Percentiles rank a stretch among this genome's conserved stretches.
These are phyloP conservation scores for Scelioninae gen. 1 DNA, from an alignment of 2,888 invertebrate species.

Conservation along the genomic window DNA sequence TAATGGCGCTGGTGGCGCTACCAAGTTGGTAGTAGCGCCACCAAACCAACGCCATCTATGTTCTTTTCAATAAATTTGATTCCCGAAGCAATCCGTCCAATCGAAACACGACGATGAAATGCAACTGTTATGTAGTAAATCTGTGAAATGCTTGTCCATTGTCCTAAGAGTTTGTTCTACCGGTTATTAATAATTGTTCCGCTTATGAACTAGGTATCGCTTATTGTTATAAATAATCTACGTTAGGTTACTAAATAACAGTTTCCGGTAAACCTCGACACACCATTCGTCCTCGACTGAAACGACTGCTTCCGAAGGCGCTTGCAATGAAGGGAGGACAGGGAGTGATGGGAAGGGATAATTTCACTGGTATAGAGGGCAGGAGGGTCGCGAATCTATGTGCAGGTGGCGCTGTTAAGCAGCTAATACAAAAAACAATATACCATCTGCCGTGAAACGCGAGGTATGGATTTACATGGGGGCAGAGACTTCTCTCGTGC, in stretches of 20 bases:
- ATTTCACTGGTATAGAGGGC: conserved; percentile 1
- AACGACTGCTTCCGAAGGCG: conserved; percentile 59
- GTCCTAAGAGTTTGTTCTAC: conserved; percentile 55
- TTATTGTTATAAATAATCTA: conserved; percentile 61
- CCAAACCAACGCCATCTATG: neutral
- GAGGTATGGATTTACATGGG: neutral
- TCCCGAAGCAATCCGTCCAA: conserved; percentile 55
- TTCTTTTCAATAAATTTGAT: neutral
- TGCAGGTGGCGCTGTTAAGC: conserved; percentile 14
- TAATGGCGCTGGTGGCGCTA: conserved; percentile 6
- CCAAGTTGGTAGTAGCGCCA: conserved; percentile 2
- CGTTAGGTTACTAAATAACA: conserved; percentile 62
- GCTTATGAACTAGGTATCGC: conserved; percentile 51
- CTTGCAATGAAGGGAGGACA: conserved; percentile 10
- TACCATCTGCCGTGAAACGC: conserved; percentile 5
- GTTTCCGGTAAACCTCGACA: conserved; percentile 56
- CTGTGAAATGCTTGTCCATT: conserved; percentile 41
- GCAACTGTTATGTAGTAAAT: conserved; percentile 50
- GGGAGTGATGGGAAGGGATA: neutral
- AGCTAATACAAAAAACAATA: conserved; percentile 29
- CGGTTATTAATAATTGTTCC: conserved; percentile 50
- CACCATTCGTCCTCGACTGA: conserved; percentile 61
- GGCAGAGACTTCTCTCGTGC: conserved; percentile 10
- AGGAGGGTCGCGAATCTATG: neutral
- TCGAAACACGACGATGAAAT: conserved; percentile 44